Percentiles rank a stretch among this genome's conserved stretches.
These are phyloP conservation scores for Propithecus perrieri DNA, from an alignment of 2,797 vertebrate genomes.

Conservation along the genomic window DNA sequence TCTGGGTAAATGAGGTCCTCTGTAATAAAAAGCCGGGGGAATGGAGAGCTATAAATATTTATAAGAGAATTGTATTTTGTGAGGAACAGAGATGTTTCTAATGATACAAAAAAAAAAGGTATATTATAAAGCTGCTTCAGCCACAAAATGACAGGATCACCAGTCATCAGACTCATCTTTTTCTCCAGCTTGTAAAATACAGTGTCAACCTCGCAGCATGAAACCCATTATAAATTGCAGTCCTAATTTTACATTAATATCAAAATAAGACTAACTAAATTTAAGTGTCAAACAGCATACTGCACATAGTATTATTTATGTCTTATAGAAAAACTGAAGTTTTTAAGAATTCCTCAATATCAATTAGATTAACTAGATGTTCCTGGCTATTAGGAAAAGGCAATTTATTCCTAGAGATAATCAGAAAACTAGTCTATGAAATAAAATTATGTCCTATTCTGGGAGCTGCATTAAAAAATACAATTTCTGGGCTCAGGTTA, in stretches of 20 bases:
- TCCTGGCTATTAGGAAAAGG: constrained; percentile 20
- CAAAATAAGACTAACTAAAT: constrained; percentile 52
- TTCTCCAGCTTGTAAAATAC: constrained; percentile 2
- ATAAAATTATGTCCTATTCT: constrained; percentile 34
- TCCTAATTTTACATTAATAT: constrained; percentile 45
- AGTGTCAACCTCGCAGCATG: neutral
- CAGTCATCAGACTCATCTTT: constrained; percentile 47
- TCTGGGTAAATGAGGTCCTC: neutral
- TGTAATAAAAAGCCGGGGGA: constrained; percentile 44
- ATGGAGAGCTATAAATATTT: constrained; percentile 64
- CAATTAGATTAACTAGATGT: constrained; percentile 33
- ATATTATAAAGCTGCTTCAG: neutral
- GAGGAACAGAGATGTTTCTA: constrained; percentile 55
- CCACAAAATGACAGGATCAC: constrained; percentile 22
- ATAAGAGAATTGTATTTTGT: constrained; percentile 54
- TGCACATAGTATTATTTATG: neutral
- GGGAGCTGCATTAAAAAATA: neutral
- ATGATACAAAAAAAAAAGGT: constrained; percentile 38
- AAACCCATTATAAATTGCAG: neutral
- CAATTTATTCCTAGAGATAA: constrained; percentile 47
- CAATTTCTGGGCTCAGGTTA: constrained; percentile 41
- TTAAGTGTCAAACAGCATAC: constrained; percentile 9
- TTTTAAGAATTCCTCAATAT: neutral
- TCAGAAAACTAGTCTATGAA: constrained; percentile 40
- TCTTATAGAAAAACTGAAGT: neutral